Conservation (phyloP, 1,140 invertebrate genomes). For the Eriocheir sinensis region DNA sequence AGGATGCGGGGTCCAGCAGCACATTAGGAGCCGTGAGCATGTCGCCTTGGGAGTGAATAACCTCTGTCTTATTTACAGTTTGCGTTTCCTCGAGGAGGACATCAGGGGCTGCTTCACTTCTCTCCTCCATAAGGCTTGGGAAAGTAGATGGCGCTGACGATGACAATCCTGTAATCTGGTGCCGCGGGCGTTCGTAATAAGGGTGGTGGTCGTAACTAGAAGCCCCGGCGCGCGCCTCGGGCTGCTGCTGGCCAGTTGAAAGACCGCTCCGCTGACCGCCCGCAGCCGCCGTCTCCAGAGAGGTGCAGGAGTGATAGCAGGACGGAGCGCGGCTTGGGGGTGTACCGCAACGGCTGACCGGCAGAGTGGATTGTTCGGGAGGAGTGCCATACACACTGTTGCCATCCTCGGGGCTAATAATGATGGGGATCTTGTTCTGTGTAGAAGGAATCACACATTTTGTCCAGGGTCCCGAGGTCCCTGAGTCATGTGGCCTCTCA, state of each 20-base stretch:
- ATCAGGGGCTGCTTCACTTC: background rate
- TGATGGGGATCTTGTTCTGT: background rate
- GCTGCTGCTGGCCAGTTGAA: background rate
- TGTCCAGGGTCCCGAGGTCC: background rate
- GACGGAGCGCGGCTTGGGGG: background rate
- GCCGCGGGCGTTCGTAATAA: background rate
- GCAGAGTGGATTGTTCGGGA: background rate
- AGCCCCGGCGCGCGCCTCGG: background rate
- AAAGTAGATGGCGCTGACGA: background rate
- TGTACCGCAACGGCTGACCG: background rate
- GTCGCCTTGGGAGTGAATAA: background rate
- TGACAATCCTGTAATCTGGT: background rate
- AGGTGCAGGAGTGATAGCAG: background rate
- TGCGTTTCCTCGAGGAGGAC: background rate
- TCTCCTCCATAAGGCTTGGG: background rate
- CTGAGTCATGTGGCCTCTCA: background rate
- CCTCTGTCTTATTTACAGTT: background rate
- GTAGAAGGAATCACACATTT: background rate
- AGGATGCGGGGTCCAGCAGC: background rate
- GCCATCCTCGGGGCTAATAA: background rate
- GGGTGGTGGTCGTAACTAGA: background rate
- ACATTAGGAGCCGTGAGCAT: background rate
- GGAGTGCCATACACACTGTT: conserved; percentile 15
- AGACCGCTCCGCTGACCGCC: background rate
- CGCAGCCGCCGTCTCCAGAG: background rate